Evolutionary conservation across 2,888 invertebrate genomes (phyloP), one percentile per base, ranked within the genome.

Genomic region (Nephrocerus scutellatus): DNA sequence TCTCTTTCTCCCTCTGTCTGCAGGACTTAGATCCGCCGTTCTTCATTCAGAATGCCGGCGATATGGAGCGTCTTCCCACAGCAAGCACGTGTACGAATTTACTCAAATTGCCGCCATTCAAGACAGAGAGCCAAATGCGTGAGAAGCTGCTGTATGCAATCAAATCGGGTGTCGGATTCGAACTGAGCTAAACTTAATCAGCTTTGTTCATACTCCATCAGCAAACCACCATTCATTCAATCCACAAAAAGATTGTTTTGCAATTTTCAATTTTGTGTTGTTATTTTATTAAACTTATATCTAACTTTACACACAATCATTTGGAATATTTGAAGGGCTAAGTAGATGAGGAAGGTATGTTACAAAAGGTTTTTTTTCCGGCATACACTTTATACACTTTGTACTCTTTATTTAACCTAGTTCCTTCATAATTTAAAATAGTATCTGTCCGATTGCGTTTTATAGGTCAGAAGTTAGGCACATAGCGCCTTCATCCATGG

Each of bases 1-100:
- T 13, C 12, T 32, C 26, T 21, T 24, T 34, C n/a, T 22, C 16
- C 22, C 25, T 44, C 31, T 48, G 47, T 24, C 52, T 49, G 30
- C 57, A 93, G 87, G 95, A 96, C 63, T 71, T 97, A 47, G 87
- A 90, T 68, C 97, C 98, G 9, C 84, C 91, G 3, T 95, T 98
- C 70, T 92, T 92, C 62, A 92, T 98, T 58, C 95, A 96, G 60
- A 85, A 87, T 44, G 90, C 89, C 39, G 95, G 92, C 9, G 79
- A 79, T 31, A 82, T 87, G 51, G 89, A 92, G 63, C 80, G 95
- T 10, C 77, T 98, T 58, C 97, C 97, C 0, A 92, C 96, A 9
- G 90, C 97, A 7, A 92, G 92, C 66, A 98, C 98, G 5, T 98
- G 97, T 64, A 90, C 98, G 83, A 97, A 98, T 74, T 75, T 98